These are phyloP conservation scores for Agrotis segetum DNA, from an alignment of 2,888 invertebrate species.

Conservation along the genomic window DNA sequence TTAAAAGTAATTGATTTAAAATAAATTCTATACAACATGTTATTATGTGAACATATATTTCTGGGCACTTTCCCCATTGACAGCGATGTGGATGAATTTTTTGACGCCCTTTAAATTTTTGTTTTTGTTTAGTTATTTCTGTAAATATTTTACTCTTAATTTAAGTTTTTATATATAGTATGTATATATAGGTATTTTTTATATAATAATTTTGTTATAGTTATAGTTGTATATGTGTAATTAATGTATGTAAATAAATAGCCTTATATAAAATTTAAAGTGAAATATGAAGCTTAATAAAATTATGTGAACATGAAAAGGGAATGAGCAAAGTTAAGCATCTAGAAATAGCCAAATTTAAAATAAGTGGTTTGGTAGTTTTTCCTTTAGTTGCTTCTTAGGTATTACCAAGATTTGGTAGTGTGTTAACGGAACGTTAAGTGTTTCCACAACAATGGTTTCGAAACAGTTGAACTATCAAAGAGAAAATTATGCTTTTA, in stretches of 20 bases:
- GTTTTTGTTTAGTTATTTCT: no score
- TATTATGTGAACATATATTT: conserved; percentile 7
- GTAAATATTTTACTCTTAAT: no score
- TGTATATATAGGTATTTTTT: no score
- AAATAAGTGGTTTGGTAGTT: background rate
- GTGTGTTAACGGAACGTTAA: conserved; percentile 14
- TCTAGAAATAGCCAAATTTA: background rate
- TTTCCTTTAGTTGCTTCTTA: background rate
- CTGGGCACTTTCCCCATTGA: no score
- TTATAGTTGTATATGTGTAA: no score
- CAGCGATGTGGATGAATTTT: no score
- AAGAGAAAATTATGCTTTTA: conserved; percentile 2
- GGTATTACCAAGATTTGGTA: background rate
- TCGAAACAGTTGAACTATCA: conserved; percentile 21
- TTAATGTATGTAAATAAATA: no score
- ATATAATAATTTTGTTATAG: no score
- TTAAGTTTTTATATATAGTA: no score
- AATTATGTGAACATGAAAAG: conserved; percentile 1
- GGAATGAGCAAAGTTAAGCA: background rate
- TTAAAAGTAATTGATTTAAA: background rate
- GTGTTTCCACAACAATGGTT: conserved; percentile 24
- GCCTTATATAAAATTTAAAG: no score
- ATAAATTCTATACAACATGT: background rate
- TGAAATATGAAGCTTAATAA: no score
- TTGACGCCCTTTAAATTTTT: no score